phyloP scores from a whole-genome alignment of 2,797 vertebrate genomes.

The Tragopan temminckii region DNA sequence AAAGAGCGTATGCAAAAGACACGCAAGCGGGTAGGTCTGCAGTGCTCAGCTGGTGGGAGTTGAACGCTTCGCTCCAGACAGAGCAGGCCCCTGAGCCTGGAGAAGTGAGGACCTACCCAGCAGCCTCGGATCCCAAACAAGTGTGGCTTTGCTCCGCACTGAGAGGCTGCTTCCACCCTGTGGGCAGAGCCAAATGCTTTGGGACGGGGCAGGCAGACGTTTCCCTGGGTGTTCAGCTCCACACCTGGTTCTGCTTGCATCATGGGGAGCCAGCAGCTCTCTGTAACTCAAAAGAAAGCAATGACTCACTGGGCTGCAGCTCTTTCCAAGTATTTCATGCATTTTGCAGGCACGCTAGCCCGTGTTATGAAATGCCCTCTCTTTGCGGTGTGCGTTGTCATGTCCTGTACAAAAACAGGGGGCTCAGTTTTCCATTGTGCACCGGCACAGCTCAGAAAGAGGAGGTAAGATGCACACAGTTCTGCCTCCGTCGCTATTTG shows the following conservation, averaged over 20 bases:
- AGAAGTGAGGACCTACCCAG: background rate
- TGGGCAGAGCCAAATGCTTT: constrained; percentile 31
- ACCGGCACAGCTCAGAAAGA: background rate
- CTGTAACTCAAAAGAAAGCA: constrained; percentile 55
- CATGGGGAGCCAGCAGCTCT: constrained; percentile 8
- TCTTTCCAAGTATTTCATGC: constrained; percentile 41
- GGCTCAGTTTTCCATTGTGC: background rate
- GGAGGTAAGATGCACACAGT: background rate
- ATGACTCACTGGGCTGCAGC: constrained; percentile 47
- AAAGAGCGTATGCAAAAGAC: fast-evolving
- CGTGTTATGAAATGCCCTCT: constrained; percentile 4
- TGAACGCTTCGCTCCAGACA: background rate
- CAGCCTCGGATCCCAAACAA: background rate
- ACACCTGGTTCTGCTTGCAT: constrained; percentile 60
- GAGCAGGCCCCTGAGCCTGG: background rate
- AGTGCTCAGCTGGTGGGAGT: background rate
- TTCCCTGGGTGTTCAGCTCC: constrained; percentile 62
- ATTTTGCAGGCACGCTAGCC: background rate
- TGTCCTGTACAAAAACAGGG: background rate
- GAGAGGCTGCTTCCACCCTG: constrained; percentile 12
- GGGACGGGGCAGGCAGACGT: background rate
- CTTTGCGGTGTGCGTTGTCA: background rate
- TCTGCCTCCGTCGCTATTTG: background rate
- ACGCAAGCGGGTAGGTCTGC: background rate
- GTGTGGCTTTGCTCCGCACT: background rate